Percentiles rank a stretch among this genome's conserved stretches.
Conservation (phyloP, 35 echinoderm and acorn worm genomes). For the Eucidaris tribuloides region DNA sequence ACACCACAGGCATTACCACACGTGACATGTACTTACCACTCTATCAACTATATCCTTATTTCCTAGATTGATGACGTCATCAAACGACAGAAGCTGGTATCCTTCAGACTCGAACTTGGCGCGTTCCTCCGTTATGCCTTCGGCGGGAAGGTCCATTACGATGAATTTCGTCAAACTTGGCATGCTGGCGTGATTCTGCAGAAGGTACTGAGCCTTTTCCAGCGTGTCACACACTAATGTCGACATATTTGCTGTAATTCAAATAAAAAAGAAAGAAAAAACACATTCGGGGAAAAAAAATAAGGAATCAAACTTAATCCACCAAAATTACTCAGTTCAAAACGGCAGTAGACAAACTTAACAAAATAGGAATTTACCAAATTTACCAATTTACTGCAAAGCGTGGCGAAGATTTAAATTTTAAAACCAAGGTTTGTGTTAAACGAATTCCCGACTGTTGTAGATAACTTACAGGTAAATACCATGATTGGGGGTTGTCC, state of each 20-base stretch:
- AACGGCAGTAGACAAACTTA: not conserved
- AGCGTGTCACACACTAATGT: not conserved
- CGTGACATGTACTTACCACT: no score
- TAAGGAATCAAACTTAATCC: no score
- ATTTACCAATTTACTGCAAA: no score
- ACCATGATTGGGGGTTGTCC: no score
- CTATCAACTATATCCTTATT: not conserved
- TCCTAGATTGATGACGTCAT: not conserved
- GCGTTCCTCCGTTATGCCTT: slow-evolving; percentile 1
- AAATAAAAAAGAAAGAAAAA: not conserved
- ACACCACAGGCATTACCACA: no score
- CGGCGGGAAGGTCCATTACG: slow-evolving; percentile 12
- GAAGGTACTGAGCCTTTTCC: slow-evolving; percentile 7
- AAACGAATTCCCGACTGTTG: no score
- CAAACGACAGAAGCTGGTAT: not conserved
- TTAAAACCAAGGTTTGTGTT: no score
- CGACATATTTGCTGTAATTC: not conserved
- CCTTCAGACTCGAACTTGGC: not conserved
- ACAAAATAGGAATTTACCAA: not conserved
- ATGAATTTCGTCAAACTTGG: not conserved
- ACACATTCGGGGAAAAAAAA: not conserved
- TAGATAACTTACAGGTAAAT: no score
- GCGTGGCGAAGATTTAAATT: no score
- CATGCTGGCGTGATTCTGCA: not conserved
- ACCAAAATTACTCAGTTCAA: not conserved